Evolutionary conservation across 2,113 vertebrate species (phyloP), one percentile per base, ranked within the genome.

Genomic region (Taurulus bubalis): DNA sequence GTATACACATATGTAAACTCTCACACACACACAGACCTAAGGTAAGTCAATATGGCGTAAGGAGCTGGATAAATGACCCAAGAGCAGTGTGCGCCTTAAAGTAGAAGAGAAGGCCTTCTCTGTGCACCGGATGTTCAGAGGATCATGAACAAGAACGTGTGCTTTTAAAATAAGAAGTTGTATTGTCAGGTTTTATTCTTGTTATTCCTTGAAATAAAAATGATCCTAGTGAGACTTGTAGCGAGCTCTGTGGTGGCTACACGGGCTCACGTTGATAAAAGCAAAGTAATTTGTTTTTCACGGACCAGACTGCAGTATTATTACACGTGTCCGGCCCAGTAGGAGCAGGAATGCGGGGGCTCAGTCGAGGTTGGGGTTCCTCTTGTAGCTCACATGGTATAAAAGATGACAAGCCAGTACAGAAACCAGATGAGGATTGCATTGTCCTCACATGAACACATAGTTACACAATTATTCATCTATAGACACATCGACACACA

Each of bases 381-480:
- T 89, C 65, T 51, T 77, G 59, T 30, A 67, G 71, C 62, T 87
- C 34, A 67, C 40, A 42, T 18, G 24, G 66, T 79, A 91, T 84
- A 36, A 87, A 69, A 81, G 71, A 90, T 87, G 88, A 86, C 82
- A 92, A 88, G 79, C 65, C 63, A 62, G 51, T 85, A 82, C 74
- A 90, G 67, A 85, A 94, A 93, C 82, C 92, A 94, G 90, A 92
- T 83, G 90, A 88, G 45, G 71, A 68, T 67, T 79, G 74, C 63
- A 85, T 79, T 89, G 74, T 90, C 87, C 79, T 87, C 83, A 83
- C 78, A 89, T 84, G 72, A 84, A 86, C 75, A 82, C 59, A 55
- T 10, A 30, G 38, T 34, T 71, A 11, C 62, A 64, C 40, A 56
- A 9, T 15, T 53, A 42, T 14, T 14, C 42, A 58, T 53, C 20